Conservation (phyloP, 2,888 invertebrate genomes). For the Andrena hattorfiana region DNA sequence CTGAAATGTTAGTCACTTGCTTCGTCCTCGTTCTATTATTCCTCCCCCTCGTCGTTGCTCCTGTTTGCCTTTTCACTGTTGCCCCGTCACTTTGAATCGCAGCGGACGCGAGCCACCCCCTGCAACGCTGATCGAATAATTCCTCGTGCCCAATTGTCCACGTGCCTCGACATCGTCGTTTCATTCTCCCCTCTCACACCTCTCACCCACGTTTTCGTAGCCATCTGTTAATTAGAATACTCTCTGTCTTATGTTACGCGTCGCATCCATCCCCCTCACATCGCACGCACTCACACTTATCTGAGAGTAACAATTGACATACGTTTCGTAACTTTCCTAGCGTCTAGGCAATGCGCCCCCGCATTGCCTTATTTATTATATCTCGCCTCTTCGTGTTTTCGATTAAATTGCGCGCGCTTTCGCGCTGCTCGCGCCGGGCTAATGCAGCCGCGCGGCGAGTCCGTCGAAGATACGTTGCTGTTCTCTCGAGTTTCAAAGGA, state of each 20-base stretch:
- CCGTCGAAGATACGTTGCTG: conserved; percentile 18
- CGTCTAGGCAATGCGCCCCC: conserved; percentile 72
- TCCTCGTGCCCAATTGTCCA: conserved; percentile 2
- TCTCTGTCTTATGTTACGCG: conserved; percentile 38
- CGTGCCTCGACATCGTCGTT: not conserved
- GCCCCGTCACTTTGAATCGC: conserved; percentile 10
- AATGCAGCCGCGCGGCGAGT: conserved; percentile 16
- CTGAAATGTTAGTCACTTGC: conserved; percentile 70
- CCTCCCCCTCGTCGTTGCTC: conserved; percentile 31
- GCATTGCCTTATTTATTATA: conserved; percentile 56
- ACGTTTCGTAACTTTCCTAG: conserved; percentile 84
- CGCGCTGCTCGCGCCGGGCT: conserved; percentile 8
- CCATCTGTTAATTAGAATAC: conserved; percentile 52
- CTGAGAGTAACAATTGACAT: conserved; percentile 83
- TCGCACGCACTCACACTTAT: conserved; percentile 78
- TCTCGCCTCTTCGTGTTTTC: conserved; percentile 20
- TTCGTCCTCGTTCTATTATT: conserved; percentile 17
- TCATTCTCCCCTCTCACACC: not conserved
- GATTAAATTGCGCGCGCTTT: not conserved
- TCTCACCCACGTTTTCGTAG: not conserved
- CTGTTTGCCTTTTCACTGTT: conserved; percentile 39
- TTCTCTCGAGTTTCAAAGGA: conserved; percentile 34
- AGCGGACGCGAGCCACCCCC: not conserved
- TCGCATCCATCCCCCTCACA: conserved; percentile 59
- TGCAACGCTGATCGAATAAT: conserved; percentile 4